phyloP scores from a whole-genome alignment of 2,113 vertebrate species.

The Pelusios castaneus region DNA sequence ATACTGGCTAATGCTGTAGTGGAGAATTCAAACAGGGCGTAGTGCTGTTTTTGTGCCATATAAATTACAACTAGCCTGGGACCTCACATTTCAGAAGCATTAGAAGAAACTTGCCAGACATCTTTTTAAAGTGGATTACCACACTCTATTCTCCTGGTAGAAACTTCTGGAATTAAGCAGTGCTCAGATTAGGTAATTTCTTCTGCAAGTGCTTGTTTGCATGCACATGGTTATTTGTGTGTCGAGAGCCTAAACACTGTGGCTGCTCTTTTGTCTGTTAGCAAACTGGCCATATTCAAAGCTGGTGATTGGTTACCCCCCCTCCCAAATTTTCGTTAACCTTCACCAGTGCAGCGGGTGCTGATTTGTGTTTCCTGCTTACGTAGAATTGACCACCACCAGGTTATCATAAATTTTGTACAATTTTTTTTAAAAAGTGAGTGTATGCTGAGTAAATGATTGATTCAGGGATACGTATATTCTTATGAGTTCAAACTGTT shows the following conservation, averaged over 20 bases:
- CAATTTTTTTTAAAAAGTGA: neutral
- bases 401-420: too few species aligned
- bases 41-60: neutral
- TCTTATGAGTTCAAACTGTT: neutral
- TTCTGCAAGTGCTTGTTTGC: neutral
- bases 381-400: neutral
- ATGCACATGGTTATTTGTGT: neutral
- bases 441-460: neutral
- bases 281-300: neutral
- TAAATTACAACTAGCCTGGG: neutral
- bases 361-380: neutral
- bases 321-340: neutral
- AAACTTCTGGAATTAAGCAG: neutral
- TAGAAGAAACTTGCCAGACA: neutral
- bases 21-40: neutral
- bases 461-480: neutral
- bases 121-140: neutral
- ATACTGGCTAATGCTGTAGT: neutral
- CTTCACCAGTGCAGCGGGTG: neutral
- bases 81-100: neutral
- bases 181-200: neutral
- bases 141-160: neutral
- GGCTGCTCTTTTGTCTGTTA: neutral
- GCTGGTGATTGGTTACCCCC: neutral
- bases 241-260: accelerated